Evolutionary conservation across 1,140 invertebrate genomes (phyloP).

Genomic region (Psilanteris sp.): DNA sequence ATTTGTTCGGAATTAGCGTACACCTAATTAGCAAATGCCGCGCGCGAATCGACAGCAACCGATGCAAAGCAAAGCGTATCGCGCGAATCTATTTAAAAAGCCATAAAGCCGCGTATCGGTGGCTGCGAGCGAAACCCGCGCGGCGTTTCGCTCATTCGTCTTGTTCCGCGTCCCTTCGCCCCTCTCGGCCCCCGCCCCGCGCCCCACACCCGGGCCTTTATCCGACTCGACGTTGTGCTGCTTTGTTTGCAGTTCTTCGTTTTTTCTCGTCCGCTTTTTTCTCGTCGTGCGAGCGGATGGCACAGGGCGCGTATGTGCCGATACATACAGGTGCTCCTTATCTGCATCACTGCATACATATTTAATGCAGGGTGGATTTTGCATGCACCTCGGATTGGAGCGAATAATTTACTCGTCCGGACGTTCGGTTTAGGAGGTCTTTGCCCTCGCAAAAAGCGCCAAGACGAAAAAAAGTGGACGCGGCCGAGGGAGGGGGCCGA

Average conservation of each 20-base stretch:
- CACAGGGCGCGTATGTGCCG: constrained; percentile 51
- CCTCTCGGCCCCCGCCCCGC: constrained; percentile 41
- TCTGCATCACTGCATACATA: constrained; percentile 70
- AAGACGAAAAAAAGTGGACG: neutral
- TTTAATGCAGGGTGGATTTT: constrained; percentile 69
- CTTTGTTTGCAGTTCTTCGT: constrained; percentile 13
- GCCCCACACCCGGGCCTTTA: constrained; percentile 36
- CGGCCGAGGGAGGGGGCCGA: neutral
- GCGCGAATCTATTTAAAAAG: constrained; percentile 54
- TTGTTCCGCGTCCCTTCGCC: constrained; percentile 43
- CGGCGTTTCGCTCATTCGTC: constrained; percentile 48
- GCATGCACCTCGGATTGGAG: constrained; percentile 69
- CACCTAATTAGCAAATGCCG: constrained; percentile 22
- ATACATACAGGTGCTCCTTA: constrained; percentile 69
- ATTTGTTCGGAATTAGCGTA: constrained; percentile 35
- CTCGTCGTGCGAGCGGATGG: constrained; percentile 45
- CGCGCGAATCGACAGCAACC: constrained; percentile 14
- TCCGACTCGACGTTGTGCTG: neutral
- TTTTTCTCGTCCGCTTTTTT: constrained; percentile 20
- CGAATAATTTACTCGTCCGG: constrained; percentile 66
- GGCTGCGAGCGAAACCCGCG: constrained; percentile 27
- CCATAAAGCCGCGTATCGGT: constrained; percentile 40
- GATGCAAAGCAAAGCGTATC: constrained; percentile 16
- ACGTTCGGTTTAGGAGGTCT: constrained; percentile 62
- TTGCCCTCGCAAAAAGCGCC: constrained; percentile 61